Percentiles rank a stretch among this genome's conserved stretches.
phyloP scores from a whole-genome alignment of 1,140 invertebrate species.

The Zaprionus africanus region DNA sequence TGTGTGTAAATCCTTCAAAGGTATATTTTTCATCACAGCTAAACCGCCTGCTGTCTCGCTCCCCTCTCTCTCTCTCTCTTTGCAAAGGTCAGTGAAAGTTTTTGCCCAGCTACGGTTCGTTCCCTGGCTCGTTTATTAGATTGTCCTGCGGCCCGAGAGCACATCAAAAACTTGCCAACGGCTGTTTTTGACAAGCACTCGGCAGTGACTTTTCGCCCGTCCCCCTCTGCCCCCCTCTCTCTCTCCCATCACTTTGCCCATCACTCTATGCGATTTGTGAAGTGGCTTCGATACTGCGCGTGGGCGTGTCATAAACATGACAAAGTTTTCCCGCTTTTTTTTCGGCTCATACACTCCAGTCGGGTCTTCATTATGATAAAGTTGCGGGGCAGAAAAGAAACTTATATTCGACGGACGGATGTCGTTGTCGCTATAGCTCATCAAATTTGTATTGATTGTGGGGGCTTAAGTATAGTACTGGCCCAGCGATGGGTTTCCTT shows the following conservation, averaged over 20 bases:
- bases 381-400: slow-evolving; percentile 36
- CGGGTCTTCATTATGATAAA: slow-evolving; percentile 65
- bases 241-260: background rate
- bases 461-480: background rate
- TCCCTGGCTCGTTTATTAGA: slow-evolving; percentile 71
- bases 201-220: background rate
- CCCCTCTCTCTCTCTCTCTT: background rate
- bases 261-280: slow-evolving; percentile 28
- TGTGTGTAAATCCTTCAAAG: slow-evolving; percentile 59
- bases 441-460: slow-evolving; percentile 49
- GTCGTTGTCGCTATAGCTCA: slow-evolving; percentile 17
- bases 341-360: slow-evolving; percentile 17
- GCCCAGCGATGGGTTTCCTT: background rate
- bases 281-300: slow-evolving; percentile 58
- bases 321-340: slow-evolving; percentile 56
- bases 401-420: slow-evolving; percentile 18
- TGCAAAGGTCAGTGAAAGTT: slow-evolving; percentile 73
- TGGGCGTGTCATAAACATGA: slow-evolving; percentile 71
- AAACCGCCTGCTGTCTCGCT: background rate
- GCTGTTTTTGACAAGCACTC: slow-evolving; percentile 71
- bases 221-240: background rate
- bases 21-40: slow-evolving; percentile 72
- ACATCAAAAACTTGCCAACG: slow-evolving; percentile 77
- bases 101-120: slow-evolving; percentile 38
- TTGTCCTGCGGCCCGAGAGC: slow-evolving; percentile 55